Evolutionary conservation across 2,113 vertebrate species (phyloP).

Genomic region (Carassius gibelio): DNA sequence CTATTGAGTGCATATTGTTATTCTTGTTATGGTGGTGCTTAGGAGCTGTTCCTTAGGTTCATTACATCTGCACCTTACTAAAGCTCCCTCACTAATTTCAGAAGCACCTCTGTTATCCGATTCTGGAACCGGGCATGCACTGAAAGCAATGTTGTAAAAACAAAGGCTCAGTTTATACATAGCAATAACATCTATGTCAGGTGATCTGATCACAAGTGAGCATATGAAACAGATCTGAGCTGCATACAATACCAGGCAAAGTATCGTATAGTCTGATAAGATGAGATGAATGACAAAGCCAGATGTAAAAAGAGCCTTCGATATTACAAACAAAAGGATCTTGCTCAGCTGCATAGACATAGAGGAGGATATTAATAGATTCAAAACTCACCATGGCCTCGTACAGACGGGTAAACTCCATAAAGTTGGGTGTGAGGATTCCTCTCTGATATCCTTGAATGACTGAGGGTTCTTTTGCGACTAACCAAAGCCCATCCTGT

Average conservation of each 20-base stretch:
- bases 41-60: background rate
- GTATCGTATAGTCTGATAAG: too few relatives aligned
- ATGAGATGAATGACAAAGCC: too few relatives aligned
- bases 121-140: background rate
- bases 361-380: background rate
- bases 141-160: background rate
- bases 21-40: background rate
- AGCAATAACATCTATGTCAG: background rate
- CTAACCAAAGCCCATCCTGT: constrained; percentile 95
- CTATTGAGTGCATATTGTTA: background rate
- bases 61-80: background rate
- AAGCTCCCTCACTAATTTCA: background rate
- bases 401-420: constrained; percentile 91
- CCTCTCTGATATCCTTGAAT: constrained; percentile 90
- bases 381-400: constrained; percentile 84
- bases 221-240: too few relatives aligned
- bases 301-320: too few relatives aligned
- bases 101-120: background rate
- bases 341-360: background rate
- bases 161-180: background rate
- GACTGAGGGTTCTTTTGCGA: constrained; percentile 87
- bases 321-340: background rate
- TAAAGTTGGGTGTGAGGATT: constrained; percentile 91
- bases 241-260: too few relatives aligned
- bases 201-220: background rate